Base-by-base conservation (phyloP, 2,888 invertebrate genomes). In the Macaria liturata region DNA sequence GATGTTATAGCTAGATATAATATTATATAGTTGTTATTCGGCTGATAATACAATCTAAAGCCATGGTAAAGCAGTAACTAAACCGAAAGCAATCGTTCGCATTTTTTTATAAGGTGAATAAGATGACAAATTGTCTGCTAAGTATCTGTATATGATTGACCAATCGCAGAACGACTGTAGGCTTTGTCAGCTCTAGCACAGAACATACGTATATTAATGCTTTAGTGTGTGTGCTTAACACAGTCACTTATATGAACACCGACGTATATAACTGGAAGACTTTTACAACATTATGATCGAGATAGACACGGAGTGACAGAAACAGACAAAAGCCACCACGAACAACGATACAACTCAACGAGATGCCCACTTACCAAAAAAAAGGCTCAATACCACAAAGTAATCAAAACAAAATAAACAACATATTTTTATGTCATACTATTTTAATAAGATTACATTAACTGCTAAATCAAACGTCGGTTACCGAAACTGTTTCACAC, bases 401-500 rank as follows among this genome's bases (percentile, higher is more conserved):
- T 74, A 79, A 80, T 44, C 50, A 54, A 71, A 69, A 77, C 72
- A 78, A 78, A 83, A 77, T 74, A 80, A 42, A 83, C 75, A 83
- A 86, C 80, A 81, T 82, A 84, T 80, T 76, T 80, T 52, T 42
- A 42, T 42, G 42, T 42, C 9, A 42, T 55, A 49, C 52, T 56
- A 60, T 76, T 75, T 70, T 74, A 75, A 78, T 81, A 84, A 83
- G 69, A 78, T 80, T 80, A 82, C 83, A 84, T 84, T 85, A 79
- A 85, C 86, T 85, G 81, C 84, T 84, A 86, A 86, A 86, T 83
- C 78, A 84, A 83, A 83, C 86, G 78, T 82, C 84, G 78, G 73
- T 87, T 89, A 88, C 88, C 88, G 81, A 89, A 85, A 86, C 82
- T 84, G 85, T 89, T 91, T 91, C 90, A 91, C 90, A 89, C 86